A percentile compares a stretch with the other conserved stretches of the same genome.
Evolutionary conservation across 1,140 invertebrate species (phyloP).

Genomic region (Venustaconcha ellipsiformis): DNA sequence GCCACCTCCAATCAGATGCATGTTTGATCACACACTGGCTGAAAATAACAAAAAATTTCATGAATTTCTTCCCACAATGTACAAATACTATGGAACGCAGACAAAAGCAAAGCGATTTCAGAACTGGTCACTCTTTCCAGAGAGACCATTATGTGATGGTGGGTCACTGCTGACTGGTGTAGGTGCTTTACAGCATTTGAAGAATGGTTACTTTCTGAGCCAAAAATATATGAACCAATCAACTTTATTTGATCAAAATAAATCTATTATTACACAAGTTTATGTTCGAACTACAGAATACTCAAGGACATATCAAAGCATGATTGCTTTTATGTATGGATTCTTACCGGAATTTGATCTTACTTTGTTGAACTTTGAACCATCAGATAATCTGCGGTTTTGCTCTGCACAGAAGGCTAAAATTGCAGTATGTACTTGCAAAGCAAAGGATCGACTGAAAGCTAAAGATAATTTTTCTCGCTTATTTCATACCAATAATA

Average conservation of each 20-base stretch:
- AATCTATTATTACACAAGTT: slow-evolving; percentile 74
- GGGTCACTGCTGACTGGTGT: slow-evolving; percentile 80
- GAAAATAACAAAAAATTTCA: slow-evolving; percentile 38
- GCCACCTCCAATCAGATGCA: slow-evolving; percentile 79
- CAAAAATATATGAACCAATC: slow-evolving; percentile 77
- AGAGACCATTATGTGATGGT: slow-evolving; percentile 72
- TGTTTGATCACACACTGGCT: slow-evolving; percentile 61
- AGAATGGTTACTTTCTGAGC: slow-evolving; percentile 79
- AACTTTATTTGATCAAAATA: slow-evolving; percentile 69
- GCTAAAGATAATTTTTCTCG: slow-evolving; percentile 40
- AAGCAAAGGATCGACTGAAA: slow-evolving; percentile 53
- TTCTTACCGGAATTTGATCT: slow-evolving; percentile 76
- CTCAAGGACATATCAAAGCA: slow-evolving; percentile 89
- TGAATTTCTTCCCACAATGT: slow-evolving; percentile 39
- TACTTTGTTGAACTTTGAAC: slow-evolving; percentile 71
- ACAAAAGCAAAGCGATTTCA: slow-evolving; percentile 80
- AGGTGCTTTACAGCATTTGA: slow-evolving; percentile 81
- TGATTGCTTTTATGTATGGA: slow-evolving; percentile 83
- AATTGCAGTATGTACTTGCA: slow-evolving; percentile 80
- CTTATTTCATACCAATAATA: slow-evolving; percentile 34
- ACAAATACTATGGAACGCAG: slow-evolving; percentile 23
- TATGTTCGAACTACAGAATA: slow-evolving; percentile 85
- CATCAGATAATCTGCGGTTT: slow-evolving; percentile 42
- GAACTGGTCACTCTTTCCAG: slow-evolving; percentile 82
- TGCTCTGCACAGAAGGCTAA: slow-evolving; percentile 39